phyloP scores from a whole-genome alignment of 2,888 invertebrate genomes.

The Baccha elongata region DNA sequence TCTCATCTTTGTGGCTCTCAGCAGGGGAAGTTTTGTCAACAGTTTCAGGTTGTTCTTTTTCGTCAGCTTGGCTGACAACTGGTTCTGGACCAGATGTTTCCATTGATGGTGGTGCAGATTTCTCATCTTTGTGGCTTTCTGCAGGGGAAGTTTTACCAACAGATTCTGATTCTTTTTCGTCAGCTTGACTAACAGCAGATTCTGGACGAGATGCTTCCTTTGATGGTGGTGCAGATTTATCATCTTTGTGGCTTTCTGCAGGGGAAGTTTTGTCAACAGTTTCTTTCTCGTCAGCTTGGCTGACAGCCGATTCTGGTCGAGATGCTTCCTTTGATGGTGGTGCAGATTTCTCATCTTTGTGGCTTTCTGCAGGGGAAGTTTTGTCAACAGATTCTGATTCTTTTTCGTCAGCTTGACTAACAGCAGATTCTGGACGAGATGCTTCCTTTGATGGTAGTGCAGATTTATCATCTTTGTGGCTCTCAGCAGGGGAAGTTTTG shows the following conservation, averaged over 20 bases:
- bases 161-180: conserved; percentile 4
- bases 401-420: conserved; percentile 63
- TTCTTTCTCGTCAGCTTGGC: no score
- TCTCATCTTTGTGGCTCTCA: no score
- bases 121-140: conserved; percentile 24
- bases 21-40: no score
- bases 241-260: conserved; percentile 29
- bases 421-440: conserved; percentile 58
- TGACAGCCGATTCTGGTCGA: conserved; percentile 48
- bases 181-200: conserved; percentile 55
- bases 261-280: conserved; percentile 18
- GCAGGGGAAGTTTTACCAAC: conserved; percentile 4
- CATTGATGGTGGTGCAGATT: conserved; percentile 60
- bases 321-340: conserved; percentile 22
- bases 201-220: conserved; percentile 72
- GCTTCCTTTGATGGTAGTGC: conserved; percentile 22
- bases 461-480: conserved; percentile 54
- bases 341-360: conserved; percentile 49
- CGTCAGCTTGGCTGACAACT: conserved; percentile 27
- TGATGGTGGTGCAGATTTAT: conserved; percentile 20
- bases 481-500: conserved; percentile 13
- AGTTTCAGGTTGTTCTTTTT: no score
- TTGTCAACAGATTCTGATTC: conserved; percentile 9
- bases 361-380: no score
- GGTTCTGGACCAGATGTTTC: conserved; percentile 58